Base-by-base conservation (phyloP, 35 echinoderm and acorn worm genomes). In the Strongylocentrotus purpuratus region DNA sequence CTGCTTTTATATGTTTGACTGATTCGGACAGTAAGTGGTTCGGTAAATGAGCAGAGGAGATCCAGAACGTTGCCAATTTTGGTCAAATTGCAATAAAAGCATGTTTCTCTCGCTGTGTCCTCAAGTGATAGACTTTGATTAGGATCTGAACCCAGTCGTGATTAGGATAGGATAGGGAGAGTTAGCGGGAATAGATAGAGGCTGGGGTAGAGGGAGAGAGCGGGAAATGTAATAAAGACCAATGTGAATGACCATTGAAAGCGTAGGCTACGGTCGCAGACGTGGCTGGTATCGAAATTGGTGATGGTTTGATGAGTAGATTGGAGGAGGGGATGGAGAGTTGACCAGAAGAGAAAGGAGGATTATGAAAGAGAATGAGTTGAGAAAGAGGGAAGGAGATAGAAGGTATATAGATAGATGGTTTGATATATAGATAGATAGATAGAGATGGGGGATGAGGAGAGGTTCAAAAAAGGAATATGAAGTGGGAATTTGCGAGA, bases 71-170 rank as follows among this genome's bases (percentile, higher is more conserved):
- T 78, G 65, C 22, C 65, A 78, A 78, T 78, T 78, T 78, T 78
- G 65, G 65, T 78, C 20, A 78, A 78, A 78, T 78, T 78, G 65
- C 65, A 78, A 78, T 78, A 78, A 78, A 78, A 78, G 65, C 65
- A 78, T 78, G 65, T 78, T 78, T 78, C 65, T 78, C 65, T 28
- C 22, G 65, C 65, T 78, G 65, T 78, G 65, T 78, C 65, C 65
- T 22, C 65, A n/a, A 28, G 65, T 78, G 65, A 78, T 78, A 78
- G 65, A 78, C 65, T 78, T 78, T 78, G 65, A 78, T 78, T 78
- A 78, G 65, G 65, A 78, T 78, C 22, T 78, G 20, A 78, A 78
- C 65, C 65, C 8, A 28, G 6, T 28, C 65, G 65, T 78, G 65
- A 78, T 78, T 78, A 78, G 65, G 65, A 7, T 78, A 28, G 65